Base-by-base conservation (phyloP, 2,888 invertebrate species). In the Drosophila diplacantha region DNA sequence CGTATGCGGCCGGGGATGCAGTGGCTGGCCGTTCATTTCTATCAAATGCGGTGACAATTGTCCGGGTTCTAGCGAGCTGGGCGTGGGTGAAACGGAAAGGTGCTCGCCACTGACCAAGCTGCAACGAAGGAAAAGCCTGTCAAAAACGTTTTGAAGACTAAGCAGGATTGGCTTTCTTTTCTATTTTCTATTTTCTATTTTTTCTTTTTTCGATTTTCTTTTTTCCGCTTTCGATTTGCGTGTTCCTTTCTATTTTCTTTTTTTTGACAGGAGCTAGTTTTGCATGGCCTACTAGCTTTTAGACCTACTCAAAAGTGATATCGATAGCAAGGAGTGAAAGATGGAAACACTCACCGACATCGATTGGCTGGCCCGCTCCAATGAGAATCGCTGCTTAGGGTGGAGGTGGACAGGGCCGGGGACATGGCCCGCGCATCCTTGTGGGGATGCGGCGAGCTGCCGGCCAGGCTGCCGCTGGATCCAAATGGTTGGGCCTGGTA, bases 381-480 rank as follows among this genome's bases (percentile, higher is more conserved):
- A 29, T 75, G 82, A 0, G 82, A 72, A 22, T 81, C 71, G 55
- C 78, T 83, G 55, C 73, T 65, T 34, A 73, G 56, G 26, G 84
- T 81, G 49, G 75, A 71, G 11, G 61, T 69, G 51, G 85, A 83
- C 7, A 73, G 71, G 1, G 83, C 77, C 0, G 85, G 74, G 31
- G 81, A 75, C 5, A 74, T 58, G 7, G 83, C 57, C 7, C 70
- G 41, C 18, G 60, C 34, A 14, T 71, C 71, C 5, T 73, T 64
- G 24, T 47, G 71, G 41, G 62, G 72, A 46, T 69, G 75, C 1
- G 37, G 32, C 2, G 81, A 72, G 5, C 29, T 53, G 1, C 66
- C 49, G 16, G 43, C 53, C 0, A 71, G 56, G 2, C 63, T 68
- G 53, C 54, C 63, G 53, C 50, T 57, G 18, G 38, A 37, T 38